Conservation (phyloP, 2,888 invertebrate genomes). For the Pristionchus arcanus region DNA sequence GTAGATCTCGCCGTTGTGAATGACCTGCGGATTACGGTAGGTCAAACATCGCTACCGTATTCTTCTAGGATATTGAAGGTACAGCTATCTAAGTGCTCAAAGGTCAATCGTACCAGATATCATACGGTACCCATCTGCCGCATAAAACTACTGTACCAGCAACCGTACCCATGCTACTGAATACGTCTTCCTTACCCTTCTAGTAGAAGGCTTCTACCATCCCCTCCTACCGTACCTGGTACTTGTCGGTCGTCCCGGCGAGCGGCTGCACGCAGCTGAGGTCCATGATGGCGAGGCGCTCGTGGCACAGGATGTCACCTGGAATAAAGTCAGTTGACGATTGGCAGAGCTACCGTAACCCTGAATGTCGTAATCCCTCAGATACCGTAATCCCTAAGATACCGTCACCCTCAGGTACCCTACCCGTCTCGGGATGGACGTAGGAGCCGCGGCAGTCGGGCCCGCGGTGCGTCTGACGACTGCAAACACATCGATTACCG, state of each 20-base stretch:
- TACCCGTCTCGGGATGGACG: conserved; percentile 69
- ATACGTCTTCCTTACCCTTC: no score
- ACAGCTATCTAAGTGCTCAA: no score
- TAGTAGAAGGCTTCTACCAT: no score
- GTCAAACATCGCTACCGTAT: no score
- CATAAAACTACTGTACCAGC: neutral
- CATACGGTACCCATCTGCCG: no score
- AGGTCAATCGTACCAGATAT: no score
- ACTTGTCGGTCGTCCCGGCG: conserved; percentile 64
- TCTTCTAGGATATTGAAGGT: no score
- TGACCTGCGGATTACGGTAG: conserved; percentile 64
- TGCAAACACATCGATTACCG: conserved; percentile 57
- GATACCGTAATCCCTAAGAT: neutral
- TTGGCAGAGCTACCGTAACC: neutral
- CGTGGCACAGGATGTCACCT: conserved; percentile 77
- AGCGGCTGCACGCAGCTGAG: conserved; percentile 75
- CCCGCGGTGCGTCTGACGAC: conserved; percentile 75
- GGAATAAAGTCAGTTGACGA: neutral
- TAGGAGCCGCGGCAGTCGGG: conserved; percentile 76
- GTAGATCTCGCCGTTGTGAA: conserved; percentile 89
- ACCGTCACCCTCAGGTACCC: neutral
- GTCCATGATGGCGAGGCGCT: conserved; percentile 78
- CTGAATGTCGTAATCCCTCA: neutral
- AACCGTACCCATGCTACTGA: neutral
- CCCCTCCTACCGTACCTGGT: conserved; percentile 65